Evolutionary conservation across 2,797 vertebrate species (phyloP).

Genomic region (Erethizon dorsatum): DNA sequence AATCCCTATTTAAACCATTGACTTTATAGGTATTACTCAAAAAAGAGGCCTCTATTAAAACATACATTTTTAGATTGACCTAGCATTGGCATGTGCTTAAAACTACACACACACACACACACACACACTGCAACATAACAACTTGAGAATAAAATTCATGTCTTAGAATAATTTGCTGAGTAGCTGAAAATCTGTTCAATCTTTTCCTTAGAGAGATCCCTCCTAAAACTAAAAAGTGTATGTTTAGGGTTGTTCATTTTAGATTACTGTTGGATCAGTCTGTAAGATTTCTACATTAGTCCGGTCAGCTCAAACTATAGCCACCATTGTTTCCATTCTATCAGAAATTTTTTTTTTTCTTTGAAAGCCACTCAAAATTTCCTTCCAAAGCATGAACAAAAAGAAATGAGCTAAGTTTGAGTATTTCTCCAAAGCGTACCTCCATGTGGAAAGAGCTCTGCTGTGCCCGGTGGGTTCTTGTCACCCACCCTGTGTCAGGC

Average conservation of each 20-base stretch:
- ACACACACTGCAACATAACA: not conserved
- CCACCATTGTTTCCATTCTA: not conserved
- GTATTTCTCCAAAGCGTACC: not conserved
- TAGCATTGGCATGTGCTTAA: not conserved
- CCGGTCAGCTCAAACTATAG: not conserved
- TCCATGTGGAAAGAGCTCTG: not conserved
- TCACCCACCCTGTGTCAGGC: fast-evolving
- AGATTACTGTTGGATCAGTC: not conserved
- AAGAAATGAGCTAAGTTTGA: not conserved
- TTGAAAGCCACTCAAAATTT: slow-evolving; percentile 9
- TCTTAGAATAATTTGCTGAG: not conserved
- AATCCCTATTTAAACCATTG: slow-evolving; percentile 10
- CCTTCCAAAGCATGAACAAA: not conserved
- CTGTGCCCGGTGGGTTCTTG: not conserved
- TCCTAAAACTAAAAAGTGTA: not conserved
- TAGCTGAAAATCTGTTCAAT: slow-evolving; percentile 58
- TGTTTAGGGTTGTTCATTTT: not conserved
- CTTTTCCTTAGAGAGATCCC: not conserved
- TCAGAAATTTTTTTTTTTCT: not conserved
- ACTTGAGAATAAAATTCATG: not conserved
- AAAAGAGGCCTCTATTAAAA: slow-evolving; percentile 12
- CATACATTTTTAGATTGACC: not conserved
- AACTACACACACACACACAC: not conserved
- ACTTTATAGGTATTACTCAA: slow-evolving; percentile 61
- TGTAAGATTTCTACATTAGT: not conserved